Evolutionary conservation across 2,113 vertebrate species (phyloP), one percentile per base, ranked within the genome.

Genomic region (Phrynosoma blainvillii): DNA sequence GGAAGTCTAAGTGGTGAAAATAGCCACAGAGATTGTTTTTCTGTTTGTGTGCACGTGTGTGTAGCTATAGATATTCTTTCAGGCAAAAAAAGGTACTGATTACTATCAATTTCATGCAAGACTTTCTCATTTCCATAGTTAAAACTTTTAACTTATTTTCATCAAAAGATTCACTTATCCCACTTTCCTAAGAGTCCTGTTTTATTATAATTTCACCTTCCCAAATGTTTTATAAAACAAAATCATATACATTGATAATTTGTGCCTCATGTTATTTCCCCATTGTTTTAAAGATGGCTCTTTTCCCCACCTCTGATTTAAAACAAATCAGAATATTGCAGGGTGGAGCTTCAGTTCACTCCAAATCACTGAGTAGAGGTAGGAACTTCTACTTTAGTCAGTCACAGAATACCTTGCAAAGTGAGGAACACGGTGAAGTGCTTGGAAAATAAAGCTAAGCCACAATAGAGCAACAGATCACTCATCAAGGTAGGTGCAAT

Each of bases 401-500:
- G 4, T 36, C 14, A 68, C n/a, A 76, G 42, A 54, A 66, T 27
- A 25, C 23, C 9, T 74, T 40, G 13, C 79, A 76, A 76, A 25
- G 65, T 36, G 20, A 36, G 8, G 20, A 65, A 36, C 7, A 82
- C 2, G 75, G 74, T 76, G 71, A 54, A 66, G 70, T 5, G 5
- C 56, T 66, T 54, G 79, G 86, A 47, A 82, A 83, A 66, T 68
- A 65, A 47, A 88, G 56, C 18, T 66, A 32, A 66, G 40, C 11
- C 1, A 7, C 56, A 66, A 4, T 13, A 52, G 3, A 7, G 21
- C 25, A 20, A 75, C 10, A 47, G 10, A 65, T 65, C 52, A 2
- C 56, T 32, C 16, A 87, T n/a, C 30, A 62, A 75, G 79, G 79
- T 82, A 76, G 7, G 79, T 82, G 36, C 56, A 42, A 83, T 76